Evolutionary conservation across 1,140 invertebrate species (phyloP).

Genomic region (Aradophagus sp.): DNA sequence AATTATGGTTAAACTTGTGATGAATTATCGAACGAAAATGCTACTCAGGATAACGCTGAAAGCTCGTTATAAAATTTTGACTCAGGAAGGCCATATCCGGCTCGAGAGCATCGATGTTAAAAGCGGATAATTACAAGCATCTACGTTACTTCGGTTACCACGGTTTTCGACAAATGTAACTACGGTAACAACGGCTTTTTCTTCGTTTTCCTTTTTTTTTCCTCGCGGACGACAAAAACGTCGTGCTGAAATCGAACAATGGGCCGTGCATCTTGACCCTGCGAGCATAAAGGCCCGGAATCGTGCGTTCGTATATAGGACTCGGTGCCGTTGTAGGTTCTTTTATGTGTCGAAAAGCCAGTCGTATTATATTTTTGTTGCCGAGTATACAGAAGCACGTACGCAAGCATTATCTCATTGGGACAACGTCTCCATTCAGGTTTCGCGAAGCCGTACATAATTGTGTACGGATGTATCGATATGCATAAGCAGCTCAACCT

Average conservation of each 20-base stretch:
- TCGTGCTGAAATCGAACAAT: slow-evolving; percentile 17
- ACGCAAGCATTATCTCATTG: background rate
- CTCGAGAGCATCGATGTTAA: too few species aligned
- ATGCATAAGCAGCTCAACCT: slow-evolving; percentile 17
- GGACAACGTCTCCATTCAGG: slow-evolving; percentile 31
- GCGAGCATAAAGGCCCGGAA: slow-evolving; percentile 4
- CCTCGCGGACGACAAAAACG: too few species aligned
- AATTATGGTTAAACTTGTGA: too few species aligned
- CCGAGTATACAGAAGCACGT: background rate
- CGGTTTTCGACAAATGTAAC: too few species aligned
- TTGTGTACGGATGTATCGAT: slow-evolving; percentile 16
- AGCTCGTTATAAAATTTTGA: too few species aligned
- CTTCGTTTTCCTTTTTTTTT: too few species aligned
- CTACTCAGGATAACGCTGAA: too few species aligned
- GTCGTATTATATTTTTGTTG: slow-evolving; percentile 14
- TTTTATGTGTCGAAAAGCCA: slow-evolving; percentile 1
- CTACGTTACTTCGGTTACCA: too few species aligned
- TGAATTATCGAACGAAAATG: too few species aligned
- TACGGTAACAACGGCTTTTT: too few species aligned
- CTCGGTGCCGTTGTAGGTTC: slow-evolving; percentile 7
- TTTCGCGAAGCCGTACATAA: slow-evolving; percentile 29
- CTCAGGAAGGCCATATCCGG: too few species aligned
- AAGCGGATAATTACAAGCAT: too few species aligned
- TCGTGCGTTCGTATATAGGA: background rate
- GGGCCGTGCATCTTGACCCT: slow-evolving; percentile 11